Conservation (phyloP, 2,113 vertebrate genomes). For the Natator depressus region DNA sequence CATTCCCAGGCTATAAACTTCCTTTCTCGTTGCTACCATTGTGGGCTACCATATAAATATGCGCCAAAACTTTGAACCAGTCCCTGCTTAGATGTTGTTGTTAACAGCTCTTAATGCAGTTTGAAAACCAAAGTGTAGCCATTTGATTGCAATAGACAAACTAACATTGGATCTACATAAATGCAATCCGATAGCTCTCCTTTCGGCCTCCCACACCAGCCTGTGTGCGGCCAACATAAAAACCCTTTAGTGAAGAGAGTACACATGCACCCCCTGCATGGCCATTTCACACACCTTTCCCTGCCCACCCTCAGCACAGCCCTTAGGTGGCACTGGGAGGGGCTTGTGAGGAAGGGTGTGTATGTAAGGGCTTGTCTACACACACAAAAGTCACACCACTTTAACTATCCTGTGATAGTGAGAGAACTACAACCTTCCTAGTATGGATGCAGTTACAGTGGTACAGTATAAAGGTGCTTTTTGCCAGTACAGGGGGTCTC, state of each 20-base stretch:
- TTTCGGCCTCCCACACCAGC: background rate
- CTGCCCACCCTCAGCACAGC: background rate
- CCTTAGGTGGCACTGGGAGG: background rate
- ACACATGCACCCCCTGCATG: background rate
- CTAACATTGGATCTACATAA: background rate
- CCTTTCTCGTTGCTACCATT: background rate
- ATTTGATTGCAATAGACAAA: background rate
- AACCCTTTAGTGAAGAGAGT: background rate
- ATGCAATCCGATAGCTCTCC: background rate
- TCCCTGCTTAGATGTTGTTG: background rate
- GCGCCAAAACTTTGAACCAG: background rate
- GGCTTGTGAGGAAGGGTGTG: background rate
- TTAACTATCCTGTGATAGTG: background rate
- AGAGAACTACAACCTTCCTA: background rate
- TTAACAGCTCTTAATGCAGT: background rate
- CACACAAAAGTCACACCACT: background rate
- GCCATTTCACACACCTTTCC: background rate
- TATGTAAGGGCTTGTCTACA: background rate
- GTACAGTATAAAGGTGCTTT: no score
- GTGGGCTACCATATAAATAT: background rate
- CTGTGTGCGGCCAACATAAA: accelerated
- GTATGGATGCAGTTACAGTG: background rate
- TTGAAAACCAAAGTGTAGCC: background rate
- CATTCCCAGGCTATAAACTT: background rate
- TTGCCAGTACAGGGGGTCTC: background rate